Evolutionary conservation across 2,888 invertebrate species (phyloP), one percentile per base, ranked within the genome.

Genomic region (Periphyllus acericola): DNA sequence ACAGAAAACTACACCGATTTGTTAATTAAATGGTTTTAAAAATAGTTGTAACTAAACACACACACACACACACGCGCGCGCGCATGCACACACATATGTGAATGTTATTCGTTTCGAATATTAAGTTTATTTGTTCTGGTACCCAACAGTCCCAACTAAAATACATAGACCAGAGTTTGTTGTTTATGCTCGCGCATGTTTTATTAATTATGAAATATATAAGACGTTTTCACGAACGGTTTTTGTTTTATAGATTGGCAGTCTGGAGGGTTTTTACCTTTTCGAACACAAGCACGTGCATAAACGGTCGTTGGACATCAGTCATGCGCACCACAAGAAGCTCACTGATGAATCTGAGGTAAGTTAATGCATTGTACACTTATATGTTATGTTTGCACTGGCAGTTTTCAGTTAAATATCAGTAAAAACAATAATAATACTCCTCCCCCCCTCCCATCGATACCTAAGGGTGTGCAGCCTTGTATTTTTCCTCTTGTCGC

Each of bases 201-300:
- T 78, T 17, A 75, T 60, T 29, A 75, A 60, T 66, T 32, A 60
- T 75, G 36, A 32, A 83, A 66, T 25, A 21, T 40, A 9, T 40
- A 3, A 68, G 4, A 84, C 68, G 60, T 60, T 75, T 81, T 32
- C 75, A 83, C 17, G 5, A 71, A 46, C 25, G 21, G 21, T 88
- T 66, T 68, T 90, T 90, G 89, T 90, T 90, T 91, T 91, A 92
- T 95, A 98, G 98, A 97, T 98, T 91, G 97, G 97, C 90, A 94
- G 96, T 89, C 93, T 98, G 91, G 95, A 95, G 91, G 95, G 95
- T 90, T 97, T 95, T 92, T 98, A 96, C 92, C 93, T 97, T 91
- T 94, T 98, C 91, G 95, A 96, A 91, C 97, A 98, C 92, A 94
- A 95, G 90, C 95, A 94, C 90, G 93, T 98, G 89, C 94, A 95